phyloP scores from a whole-genome alignment of 2,113 vertebrate species.

The Pseudolaguvia tuberculata region DNA sequence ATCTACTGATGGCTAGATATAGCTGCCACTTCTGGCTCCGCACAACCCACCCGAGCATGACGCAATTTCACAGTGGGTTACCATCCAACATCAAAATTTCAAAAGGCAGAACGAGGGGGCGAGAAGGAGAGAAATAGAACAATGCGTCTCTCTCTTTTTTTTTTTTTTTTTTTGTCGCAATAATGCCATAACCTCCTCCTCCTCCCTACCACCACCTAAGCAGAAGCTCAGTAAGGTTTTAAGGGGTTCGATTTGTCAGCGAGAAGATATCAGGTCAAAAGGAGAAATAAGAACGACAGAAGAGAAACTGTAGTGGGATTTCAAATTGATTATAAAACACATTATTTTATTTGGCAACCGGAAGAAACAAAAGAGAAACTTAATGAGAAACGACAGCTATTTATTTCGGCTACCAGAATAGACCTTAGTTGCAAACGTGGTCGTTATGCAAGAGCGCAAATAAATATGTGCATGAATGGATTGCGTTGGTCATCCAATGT shows the following conservation, averaged over 20 bases:
- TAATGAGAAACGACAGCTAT: neutral
- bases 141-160: slow-evolving; percentile 38
- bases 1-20: slow-evolving; percentile 25
- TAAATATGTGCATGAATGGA: slow-evolving; percentile 20
- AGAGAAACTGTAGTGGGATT: slow-evolving; percentile 5
- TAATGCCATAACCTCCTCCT: neutral
- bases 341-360: neutral
- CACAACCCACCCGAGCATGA: slow-evolving; percentile 36
- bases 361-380: neutral
- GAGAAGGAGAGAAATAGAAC: slow-evolving; percentile 28
- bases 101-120: slow-evolving; percentile 23
- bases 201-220: neutral
- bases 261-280: slow-evolving; percentile 16
- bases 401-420: slow-evolving; percentile 11
- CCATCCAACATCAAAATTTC: slow-evolving; percentile 38
- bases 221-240: slow-evolving; percentile 14
- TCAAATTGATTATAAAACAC: neutral
- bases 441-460: slow-evolving; percentile 19
- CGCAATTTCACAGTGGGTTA: slow-evolving; percentile 38
- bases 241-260: slow-evolving; percentile 14
- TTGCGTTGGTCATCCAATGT: slow-evolving; percentile 21
- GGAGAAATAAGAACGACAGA: neutral
- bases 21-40: slow-evolving; percentile 23
- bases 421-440: slow-evolving; percentile 10
- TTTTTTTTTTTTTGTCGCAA: slow-evolving; percentile 24